These are phyloP conservation scores for Nanorana parkeri DNA, from an alignment of 2,113 vertebrate species.

Conservation along the genomic window DNA sequence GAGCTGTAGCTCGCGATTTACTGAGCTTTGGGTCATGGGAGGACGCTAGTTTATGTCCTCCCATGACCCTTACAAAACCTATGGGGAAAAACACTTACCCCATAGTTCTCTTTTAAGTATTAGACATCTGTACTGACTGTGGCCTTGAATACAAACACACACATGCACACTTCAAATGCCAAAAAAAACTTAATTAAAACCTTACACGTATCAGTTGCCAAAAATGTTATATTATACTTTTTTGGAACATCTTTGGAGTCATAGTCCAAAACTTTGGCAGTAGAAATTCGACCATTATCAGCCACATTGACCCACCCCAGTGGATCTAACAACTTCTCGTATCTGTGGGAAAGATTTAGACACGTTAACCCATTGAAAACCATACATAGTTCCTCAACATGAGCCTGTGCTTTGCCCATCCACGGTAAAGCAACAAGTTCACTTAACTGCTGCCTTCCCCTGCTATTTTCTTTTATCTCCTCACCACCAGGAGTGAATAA, in stretches of 20 bases:
- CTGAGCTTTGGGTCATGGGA: too few species aligned
- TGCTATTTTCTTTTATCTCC: too few species aligned
- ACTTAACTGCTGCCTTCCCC: too few species aligned
- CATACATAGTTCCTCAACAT: not conserved
- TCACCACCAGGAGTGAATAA: too few species aligned
- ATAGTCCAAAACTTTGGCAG: slow-evolving; percentile 79
- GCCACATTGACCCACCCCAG: slow-evolving; percentile 82
- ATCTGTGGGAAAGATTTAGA: slow-evolving; percentile 68
- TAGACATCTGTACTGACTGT: not conserved
- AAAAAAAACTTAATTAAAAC: not conserved
- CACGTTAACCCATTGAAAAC: not conserved
- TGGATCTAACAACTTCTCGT: slow-evolving; percentile 77
- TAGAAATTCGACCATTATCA: slow-evolving; percentile 76
- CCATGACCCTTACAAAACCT: too few species aligned
- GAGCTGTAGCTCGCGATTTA: too few species aligned
- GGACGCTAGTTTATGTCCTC: too few species aligned
- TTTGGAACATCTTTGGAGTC: slow-evolving; percentile 76
- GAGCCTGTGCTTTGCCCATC: too few species aligned
- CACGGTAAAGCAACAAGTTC: too few species aligned
- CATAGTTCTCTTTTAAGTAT: too few species aligned
- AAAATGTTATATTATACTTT: slow-evolving; percentile 75
- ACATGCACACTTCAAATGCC: too few species aligned
- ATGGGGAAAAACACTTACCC: too few species aligned
- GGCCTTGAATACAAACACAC: slow-evolving; percentile 15
- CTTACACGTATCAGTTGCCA: slow-evolving; percentile 75